Conservation (phyloP, 2,888 invertebrate genomes). For the Helicoverpa assulta region DNA sequence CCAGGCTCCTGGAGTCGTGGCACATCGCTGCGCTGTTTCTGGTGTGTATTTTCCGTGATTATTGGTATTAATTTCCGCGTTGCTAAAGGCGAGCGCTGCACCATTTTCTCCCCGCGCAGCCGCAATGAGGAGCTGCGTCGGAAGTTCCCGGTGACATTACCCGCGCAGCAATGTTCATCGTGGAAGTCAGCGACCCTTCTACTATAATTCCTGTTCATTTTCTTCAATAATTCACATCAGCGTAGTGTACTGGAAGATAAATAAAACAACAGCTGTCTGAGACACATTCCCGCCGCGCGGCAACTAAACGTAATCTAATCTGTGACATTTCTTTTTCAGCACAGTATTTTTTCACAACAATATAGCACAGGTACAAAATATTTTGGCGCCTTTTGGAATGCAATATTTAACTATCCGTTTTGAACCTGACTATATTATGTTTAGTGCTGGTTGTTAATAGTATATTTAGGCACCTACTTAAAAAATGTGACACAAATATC, state of each 20-base stretch:
- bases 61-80: constrained; percentile 89
- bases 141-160: constrained; percentile 89
- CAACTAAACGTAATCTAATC: constrained; percentile 44
- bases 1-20: constrained; percentile 83
- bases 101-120: constrained; percentile 92
- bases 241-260: constrained; percentile 78
- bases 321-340: constrained; percentile 41
- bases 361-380: constrained; percentile 31
- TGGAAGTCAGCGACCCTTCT: constrained; percentile 84
- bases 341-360: constrained; percentile 25
- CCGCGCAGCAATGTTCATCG: constrained; percentile 88
- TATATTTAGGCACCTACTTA: neutral
- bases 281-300: constrained; percentile 46
- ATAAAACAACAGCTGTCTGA: constrained; percentile 79
- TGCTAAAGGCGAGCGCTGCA: constrained; percentile 88
- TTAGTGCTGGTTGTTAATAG: neutral
- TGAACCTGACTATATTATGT: no score
- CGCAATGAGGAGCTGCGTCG: constrained; percentile 92
- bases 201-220: constrained; percentile 85
- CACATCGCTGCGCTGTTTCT: constrained; percentile 86
- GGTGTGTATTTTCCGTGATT: constrained; percentile 91
- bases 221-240: constrained; percentile 83
- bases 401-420: neutral
- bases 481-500: neutral
- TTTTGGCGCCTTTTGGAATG: constrained; percentile 21